Evolutionary conservation across 2,888 invertebrate genomes (phyloP).

Genomic region (Drosophila lacicola): DNA sequence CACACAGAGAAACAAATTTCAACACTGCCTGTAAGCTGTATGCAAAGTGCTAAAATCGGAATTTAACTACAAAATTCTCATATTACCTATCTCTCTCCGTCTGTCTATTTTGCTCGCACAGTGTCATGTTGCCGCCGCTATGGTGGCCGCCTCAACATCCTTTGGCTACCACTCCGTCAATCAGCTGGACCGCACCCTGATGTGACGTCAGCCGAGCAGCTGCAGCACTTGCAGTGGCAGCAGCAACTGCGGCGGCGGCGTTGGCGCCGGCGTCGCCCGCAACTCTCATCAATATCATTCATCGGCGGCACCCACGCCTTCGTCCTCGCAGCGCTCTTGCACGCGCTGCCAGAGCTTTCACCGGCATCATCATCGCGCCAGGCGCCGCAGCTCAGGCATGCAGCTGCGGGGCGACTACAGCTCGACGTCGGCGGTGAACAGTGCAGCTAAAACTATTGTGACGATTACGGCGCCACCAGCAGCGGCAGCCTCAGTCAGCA

Average conservation of each 20-base stretch:
- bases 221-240: conserved; percentile 85
- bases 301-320: conserved; percentile 65
- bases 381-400: conserved; percentile 81
- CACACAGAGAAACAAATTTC: conserved; percentile 3
- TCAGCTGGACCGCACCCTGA: conserved; percentile 84
- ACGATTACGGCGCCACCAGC: conserved; percentile 75
- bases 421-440: conserved; percentile 64
- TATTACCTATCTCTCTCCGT: conserved; percentile 17
- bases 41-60: conserved; percentile 38
- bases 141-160: conserved; percentile 85
- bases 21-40: conserved; percentile 75
- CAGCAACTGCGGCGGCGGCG: conserved; percentile 83
- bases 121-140: conserved; percentile 85
- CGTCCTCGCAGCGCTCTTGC: conserved; percentile 79
- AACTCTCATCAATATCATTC: conserved; percentile 73
- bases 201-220: conserved; percentile 85
- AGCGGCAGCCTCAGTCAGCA: conserved; percentile 61
- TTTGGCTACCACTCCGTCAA: conserved; percentile 85
- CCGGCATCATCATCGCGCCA: conserved; percentile 83
- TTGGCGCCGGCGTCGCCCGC: conserved; percentile 49
- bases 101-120: conserved; percentile 45
- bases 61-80: conserved; percentile 47
- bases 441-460: conserved; percentile 75
- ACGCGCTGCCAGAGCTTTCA: conserved; percentile 84
- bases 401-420: conserved; percentile 69